phyloP scores from a whole-genome alignment of 1,140 invertebrate genomes.

The Penaeus vannamei region DNA sequence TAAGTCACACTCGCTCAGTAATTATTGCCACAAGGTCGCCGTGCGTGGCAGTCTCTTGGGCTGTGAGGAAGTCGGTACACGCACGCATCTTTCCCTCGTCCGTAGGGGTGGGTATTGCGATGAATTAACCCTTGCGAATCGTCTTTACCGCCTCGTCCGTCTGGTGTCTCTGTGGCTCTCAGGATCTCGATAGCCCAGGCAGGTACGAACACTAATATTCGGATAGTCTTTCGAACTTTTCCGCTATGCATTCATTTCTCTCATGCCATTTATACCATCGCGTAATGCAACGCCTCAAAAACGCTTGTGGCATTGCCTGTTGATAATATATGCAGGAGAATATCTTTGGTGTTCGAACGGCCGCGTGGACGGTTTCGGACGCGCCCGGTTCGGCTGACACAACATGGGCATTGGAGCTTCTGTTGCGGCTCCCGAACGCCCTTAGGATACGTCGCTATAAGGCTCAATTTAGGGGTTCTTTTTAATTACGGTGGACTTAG shows the following conservation, averaged over 20 bases:
- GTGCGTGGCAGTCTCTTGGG: neutral
- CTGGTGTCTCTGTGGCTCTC: too few species aligned
- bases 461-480: neutral
- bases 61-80: neutral
- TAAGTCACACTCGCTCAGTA: constrained; percentile 39
- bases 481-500: too few species aligned
- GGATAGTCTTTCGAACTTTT: too few species aligned
- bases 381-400: neutral
- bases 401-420: constrained; percentile 34
- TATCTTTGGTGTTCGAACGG: neutral
- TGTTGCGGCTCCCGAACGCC: constrained; percentile 3
- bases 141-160: neutral
- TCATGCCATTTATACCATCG: too few species aligned
- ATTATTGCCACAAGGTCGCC: constrained; percentile 32
- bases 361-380: neutral
- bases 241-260: too few species aligned
- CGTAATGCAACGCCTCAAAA: neutral
- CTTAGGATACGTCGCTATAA: neutral
- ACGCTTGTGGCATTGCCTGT: neutral
- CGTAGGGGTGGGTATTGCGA: too few species aligned
- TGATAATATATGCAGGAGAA: neutral
- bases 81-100: too few species aligned
- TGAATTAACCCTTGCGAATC: neutral
- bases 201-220: too few species aligned
- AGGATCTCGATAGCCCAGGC: too few species aligned